Evolutionary conservation across 2,888 invertebrate genomes (phyloP).

Genomic region (Nemotelus pantherinus): DNA sequence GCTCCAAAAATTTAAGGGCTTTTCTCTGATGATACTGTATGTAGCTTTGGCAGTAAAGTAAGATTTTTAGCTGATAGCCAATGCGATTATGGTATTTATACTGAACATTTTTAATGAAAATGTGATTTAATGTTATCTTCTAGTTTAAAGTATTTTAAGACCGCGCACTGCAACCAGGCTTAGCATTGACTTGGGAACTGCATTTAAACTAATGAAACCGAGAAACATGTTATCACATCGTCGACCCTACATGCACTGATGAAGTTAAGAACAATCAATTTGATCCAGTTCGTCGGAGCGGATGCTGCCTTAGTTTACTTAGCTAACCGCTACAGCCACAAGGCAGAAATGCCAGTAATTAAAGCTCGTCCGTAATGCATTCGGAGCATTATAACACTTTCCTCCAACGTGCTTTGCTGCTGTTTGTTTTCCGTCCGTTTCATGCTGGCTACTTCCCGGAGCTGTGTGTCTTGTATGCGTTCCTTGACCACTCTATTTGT

Average conservation of each 20-base stretch:
- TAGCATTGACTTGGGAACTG: too few species aligned
- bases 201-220: too few species aligned
- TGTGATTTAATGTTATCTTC: too few species aligned
- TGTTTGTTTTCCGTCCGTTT: background rate
- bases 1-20: too few species aligned
- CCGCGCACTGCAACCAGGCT: too few species aligned
- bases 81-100: too few species aligned
- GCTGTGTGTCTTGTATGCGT: constrained; percentile 1
- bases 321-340: background rate
- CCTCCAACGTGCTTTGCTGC: background rate
- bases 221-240: background rate
- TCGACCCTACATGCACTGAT: background rate
- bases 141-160: too few species aligned
- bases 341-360: constrained; percentile 11
- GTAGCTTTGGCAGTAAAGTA: too few species aligned
- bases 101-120: too few species aligned
- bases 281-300: constrained; percentile 26
- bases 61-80: too few species aligned
- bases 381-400: background rate
- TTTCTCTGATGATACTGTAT: too few species aligned
- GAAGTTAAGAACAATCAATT: constrained; percentile 17
- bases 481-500: constrained; percentile 31
- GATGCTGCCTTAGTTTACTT: background rate
- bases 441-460: background rate
- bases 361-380: constrained; percentile 22